Evolutionary conservation across 53 echinoderm and acorn worm species (phyloP).

Genomic region (Glandiceps talaboti): DNA sequence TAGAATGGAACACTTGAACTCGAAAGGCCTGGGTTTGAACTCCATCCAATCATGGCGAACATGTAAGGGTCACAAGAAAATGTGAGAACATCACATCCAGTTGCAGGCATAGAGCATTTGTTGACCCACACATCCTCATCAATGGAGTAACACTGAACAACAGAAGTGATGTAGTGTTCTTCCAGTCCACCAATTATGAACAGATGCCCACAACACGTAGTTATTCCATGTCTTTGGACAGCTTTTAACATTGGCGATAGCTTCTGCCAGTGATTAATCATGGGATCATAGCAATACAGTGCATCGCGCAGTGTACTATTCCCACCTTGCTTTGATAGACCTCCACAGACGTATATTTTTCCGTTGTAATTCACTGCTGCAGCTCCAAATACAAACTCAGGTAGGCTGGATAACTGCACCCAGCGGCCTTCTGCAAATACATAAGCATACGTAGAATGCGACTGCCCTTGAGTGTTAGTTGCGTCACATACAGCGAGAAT

Average conservation of each 20-base stretch:
- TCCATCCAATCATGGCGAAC: neutral
- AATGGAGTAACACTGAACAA: neutral
- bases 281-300: neutral
- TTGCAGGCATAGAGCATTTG: neutral
- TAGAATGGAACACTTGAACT: neutral
- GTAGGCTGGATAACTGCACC: neutral
- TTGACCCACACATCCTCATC: neutral
- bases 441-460: neutral
- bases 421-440: neutral
- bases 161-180: neutral
- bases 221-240: neutral
- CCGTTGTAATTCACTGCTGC: neutral
- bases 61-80: neutral
- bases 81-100: neutral
- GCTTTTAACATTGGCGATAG: neutral
- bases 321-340: neutral
- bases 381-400: neutral
- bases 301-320: neutral
- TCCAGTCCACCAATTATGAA: neutral
- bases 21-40: neutral
- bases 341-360: neutral
- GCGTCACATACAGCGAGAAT: neutral
- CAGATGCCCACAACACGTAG: neutral
- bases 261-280: neutral
- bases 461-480: neutral